Evolutionary conservation across 2,113 vertebrate species (phyloP).

Genomic region (Pseudorasbora parva): DNA sequence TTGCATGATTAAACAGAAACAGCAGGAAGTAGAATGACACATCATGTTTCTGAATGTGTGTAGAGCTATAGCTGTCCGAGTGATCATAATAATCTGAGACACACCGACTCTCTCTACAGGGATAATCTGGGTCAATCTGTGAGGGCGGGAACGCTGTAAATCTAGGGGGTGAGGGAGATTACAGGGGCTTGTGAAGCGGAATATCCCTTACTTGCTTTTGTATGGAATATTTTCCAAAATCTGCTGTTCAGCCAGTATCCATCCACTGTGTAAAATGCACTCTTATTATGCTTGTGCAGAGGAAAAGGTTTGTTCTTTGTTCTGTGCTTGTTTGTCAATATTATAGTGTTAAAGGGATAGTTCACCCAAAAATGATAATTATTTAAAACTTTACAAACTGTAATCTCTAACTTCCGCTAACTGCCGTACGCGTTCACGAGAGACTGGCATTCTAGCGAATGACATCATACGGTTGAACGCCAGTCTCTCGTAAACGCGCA

Average conservation of each 20-base stretch:
- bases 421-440: too few species aligned
- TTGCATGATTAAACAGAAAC: background rate
- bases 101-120: slow-evolving; percentile 3
- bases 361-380: too few species aligned
- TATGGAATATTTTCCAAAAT: background rate
- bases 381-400: too few species aligned
- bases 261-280: background rate
- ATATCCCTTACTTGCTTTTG: slow-evolving; percentile 25
- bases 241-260: background rate
- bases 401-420: too few species aligned
- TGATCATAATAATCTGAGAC: background rate
- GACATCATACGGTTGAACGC: too few species aligned
- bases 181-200: slow-evolving; percentile 52
- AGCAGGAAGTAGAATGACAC: slow-evolving; percentile 2
- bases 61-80: background rate
- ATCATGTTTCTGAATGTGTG: background rate
- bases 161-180: slow-evolving; percentile 66
- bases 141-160: slow-evolving; percentile 57
- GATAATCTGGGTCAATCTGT: slow-evolving; percentile 72
- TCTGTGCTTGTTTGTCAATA: background rate
- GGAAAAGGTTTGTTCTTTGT: background rate
- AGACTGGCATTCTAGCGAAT: too few species aligned
- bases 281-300: background rate
- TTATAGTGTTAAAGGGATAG: background rate
- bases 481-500: too few species aligned